Evolutionary conservation across 92 coral and sea anemone genomes (phyloP), one percentile per base, ranked within the genome.

Genomic region (Zoanthus solanderi): DNA sequence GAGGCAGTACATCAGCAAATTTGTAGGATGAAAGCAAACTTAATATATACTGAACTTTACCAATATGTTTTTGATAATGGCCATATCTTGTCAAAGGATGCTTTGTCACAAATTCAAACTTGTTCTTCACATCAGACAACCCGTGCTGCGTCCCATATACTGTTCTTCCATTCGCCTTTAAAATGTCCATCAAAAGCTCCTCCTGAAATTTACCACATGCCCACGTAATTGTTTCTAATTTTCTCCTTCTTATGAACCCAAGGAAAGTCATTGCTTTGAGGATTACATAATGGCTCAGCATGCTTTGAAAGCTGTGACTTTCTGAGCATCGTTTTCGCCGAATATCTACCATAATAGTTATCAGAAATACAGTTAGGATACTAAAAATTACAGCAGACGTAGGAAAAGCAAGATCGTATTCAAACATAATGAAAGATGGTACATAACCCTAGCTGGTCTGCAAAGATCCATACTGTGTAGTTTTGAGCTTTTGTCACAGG

Each of bases 51-150:
- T 63, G 12, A 10, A 34, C 30, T 44, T 76, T 18, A 76, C 81
- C 81, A 14, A 76, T 76, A 18, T 76, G 50, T 17, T 29, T 44
- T 16, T 76, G 17, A 12, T 76, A 76, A 56, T 76, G 81, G 18
- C 28, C 9, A 16, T 50, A 76, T 76, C 81, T 76, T 29, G 81
- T 52, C 81, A 76, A 15, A 7, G 81, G 81, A 14, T 76, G 81
- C 6, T 50, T 76, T 10, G 81, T 60, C 34, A 76, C 81, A 76
- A 76, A 76, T 14, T 76, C 81, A 53, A 12, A 76, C 29, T 76
- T 76, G 65, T 76, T 76, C 9, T 53, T 53, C 67, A 76, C 42
- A 7, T 76, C 44, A 76, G 18, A 31, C 81, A 76, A 53, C 14
- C 50, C 50, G 65, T 76, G 50, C 23, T 57, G 29, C 63, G 30